These are phyloP conservation scores for Poeciliopsis gracilis DNA, from an alignment of 2,797 vertebrate species.

Conservation along the genomic window DNA sequence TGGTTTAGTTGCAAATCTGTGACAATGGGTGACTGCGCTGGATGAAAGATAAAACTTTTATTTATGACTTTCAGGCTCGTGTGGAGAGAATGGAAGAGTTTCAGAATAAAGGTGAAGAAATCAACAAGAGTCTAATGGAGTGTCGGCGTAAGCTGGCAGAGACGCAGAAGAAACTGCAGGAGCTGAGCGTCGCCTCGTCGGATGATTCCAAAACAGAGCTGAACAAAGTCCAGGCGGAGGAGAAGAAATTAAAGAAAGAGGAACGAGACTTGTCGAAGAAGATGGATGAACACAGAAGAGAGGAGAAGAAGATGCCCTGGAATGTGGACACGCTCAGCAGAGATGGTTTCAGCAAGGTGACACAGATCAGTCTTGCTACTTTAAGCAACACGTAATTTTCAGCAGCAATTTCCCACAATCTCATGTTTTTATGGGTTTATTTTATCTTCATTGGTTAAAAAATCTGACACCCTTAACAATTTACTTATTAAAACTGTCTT, in stretches of 20 bases:
- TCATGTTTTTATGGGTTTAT: not conserved
- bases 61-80: conserved; percentile 80
- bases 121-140: conserved; percentile 81
- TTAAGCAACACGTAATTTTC: not conserved
- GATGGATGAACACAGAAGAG: conserved; percentile 81
- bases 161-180: conserved; percentile 84
- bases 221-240: conserved; percentile 81
- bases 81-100: conserved; percentile 94
- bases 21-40: not conserved
- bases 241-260: conserved; percentile 88
- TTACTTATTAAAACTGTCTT: not conserved
- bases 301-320: conserved; percentile 96
- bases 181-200: conserved; percentile 62
- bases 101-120: conserved; percentile 86
- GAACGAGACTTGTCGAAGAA: conserved; percentile 86
- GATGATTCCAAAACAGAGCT: conserved; percentile 78
- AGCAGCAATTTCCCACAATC: not conserved
- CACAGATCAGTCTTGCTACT: not conserved
- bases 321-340: conserved; percentile 95
- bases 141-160: conserved; percentile 84
- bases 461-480: not conserved
- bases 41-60: not conserved
- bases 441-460: not conserved
- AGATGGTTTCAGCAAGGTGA: conserved; percentile 95
- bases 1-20: not conserved